These are phyloP conservation scores for Homarus americanus DNA, from an alignment of 1,140 invertebrate genomes.

Conservation along the genomic window DNA sequence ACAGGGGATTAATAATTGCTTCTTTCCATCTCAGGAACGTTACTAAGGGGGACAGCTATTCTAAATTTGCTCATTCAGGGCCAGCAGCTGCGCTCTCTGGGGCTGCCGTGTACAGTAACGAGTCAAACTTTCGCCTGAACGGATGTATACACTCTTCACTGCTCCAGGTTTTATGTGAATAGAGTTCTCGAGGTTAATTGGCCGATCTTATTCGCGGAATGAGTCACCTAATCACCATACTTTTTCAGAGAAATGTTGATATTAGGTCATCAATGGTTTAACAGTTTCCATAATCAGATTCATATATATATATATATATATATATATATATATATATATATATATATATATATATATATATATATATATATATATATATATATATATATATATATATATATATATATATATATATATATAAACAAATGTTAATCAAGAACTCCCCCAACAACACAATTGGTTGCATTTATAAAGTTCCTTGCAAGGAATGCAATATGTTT, in stretches of 20 bases:
- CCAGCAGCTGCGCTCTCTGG: background rate
- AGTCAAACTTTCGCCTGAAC: background rate
- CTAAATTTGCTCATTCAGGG: background rate
- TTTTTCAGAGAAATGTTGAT: background rate
- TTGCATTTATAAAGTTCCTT: too few relatives aligned
- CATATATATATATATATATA: background rate
- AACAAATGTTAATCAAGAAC: too few relatives aligned
- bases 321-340: background rate
- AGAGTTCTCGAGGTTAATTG: background rate
- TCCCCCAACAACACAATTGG: too few relatives aligned
- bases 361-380: too few relatives aligned
- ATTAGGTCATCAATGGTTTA: too few relatives aligned
- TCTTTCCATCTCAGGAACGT: background rate
- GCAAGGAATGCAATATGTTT: too few relatives aligned
- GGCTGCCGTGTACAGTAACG: background rate
- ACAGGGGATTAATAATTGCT: constrained; percentile 1
- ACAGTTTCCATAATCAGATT: too few relatives aligned
- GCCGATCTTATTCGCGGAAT: background rate
- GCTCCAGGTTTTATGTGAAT: background rate
- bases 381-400: too few relatives aligned
- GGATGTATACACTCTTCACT: background rate
- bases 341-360: background rate
- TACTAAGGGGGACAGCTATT: background rate
- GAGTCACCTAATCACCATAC: background rate
- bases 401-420: too few relatives aligned